Conservation (phyloP, 92 coral and sea anemone species). For the Paragorgia papillata region DNA sequence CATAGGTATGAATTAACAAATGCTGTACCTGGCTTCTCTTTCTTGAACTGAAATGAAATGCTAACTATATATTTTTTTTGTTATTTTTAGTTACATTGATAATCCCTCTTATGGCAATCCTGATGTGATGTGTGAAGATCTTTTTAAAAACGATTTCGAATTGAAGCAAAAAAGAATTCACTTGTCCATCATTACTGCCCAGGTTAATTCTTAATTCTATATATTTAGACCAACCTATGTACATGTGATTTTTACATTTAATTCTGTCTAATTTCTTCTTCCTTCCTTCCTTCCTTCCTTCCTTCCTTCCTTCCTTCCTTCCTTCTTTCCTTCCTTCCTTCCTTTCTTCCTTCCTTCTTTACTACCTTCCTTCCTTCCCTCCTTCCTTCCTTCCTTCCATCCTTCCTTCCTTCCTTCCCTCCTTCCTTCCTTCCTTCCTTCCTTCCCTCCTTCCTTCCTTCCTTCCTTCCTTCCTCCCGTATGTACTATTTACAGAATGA, state of each 20-base stretch:
- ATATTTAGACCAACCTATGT: too few relatives aligned
- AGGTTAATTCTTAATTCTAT: too few relatives aligned
- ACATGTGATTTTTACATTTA: too few relatives aligned
- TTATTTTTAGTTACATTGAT: conserved; percentile 61
- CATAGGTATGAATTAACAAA: conserved; percentile 53
- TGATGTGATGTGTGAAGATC: conserved; percentile 69
- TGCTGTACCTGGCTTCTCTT: too few relatives aligned
- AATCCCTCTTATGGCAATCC: conserved; percentile 92
- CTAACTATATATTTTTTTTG: background rate
- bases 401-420: conserved; percentile 7
- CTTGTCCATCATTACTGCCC: conserved; percentile 63
- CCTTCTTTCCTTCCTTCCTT: conserved; percentile 20
- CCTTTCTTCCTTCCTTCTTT: conserved; percentile 20
- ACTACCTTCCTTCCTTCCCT: conserved; percentile 6
- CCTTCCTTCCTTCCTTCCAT: conserved; percentile 14
- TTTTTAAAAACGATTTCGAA: conserved; percentile 74
- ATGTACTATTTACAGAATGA: too few relatives aligned
- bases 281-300: conserved; percentile 8
- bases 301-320: conserved; percentile 21
- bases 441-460: too few relatives aligned
- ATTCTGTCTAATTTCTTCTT: background rate
- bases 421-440: conserved; percentile 2
- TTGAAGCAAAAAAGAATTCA: conserved; percentile 71
- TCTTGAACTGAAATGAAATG: background rate
- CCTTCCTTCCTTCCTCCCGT: too few relatives aligned